phyloP scores from a whole-genome alignment of 1,140 invertebrate genomes.

The Drosophila ananassae region DNA sequence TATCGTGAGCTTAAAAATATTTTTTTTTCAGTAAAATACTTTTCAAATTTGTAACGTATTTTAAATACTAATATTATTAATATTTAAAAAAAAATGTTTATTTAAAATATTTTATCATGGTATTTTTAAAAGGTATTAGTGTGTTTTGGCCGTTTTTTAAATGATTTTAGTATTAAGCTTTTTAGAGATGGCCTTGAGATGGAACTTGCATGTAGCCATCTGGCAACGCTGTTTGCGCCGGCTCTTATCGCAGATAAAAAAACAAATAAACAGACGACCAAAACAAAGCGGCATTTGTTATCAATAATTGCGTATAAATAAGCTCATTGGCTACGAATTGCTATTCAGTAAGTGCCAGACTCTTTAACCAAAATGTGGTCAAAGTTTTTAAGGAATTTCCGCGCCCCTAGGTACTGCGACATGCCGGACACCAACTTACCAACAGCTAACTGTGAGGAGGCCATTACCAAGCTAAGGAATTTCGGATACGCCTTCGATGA shows the following conservation, averaged over 20 bases:
- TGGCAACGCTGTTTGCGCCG: background rate
- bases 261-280: constrained; percentile 6
- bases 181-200: background rate
- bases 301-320: constrained; percentile 26
- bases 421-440: constrained; percentile 22
- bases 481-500: constrained; percentile 76
- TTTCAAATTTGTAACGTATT: too few species aligned
- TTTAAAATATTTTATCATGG: too few species aligned
- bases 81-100: too few species aligned
- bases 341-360: constrained; percentile 29
- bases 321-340: background rate
- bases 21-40: too few species aligned
- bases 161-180: constrained; percentile 4
- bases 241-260: constrained; percentile 12
- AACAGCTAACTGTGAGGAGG: constrained; percentile 38
- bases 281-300: constrained; percentile 4
- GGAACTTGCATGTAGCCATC: background rate
- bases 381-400: background rate
- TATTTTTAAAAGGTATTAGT: too few species aligned
- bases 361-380: constrained; percentile 8
- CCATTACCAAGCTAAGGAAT: constrained; percentile 48
- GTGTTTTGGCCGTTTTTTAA: too few species aligned
- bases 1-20: background rate
- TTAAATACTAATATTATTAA: too few species aligned
- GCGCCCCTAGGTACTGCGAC: background rate